These are phyloP conservation scores for Alcis repandata DNA, from an alignment of 2,888 invertebrate genomes.

Conservation along the genomic window DNA sequence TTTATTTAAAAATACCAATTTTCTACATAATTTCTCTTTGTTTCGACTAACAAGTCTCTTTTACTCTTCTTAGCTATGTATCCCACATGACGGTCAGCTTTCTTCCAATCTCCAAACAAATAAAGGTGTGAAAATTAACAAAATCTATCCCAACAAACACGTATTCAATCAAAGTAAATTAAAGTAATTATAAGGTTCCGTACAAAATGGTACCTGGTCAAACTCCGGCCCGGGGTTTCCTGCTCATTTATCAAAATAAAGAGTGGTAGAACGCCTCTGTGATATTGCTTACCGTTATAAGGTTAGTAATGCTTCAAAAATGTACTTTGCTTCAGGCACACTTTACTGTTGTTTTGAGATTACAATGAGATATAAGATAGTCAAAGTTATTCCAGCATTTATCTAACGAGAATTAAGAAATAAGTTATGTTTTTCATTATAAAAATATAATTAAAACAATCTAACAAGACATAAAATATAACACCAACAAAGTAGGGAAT, in stretches of 20 bases:
- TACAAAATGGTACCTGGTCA: slow-evolving; percentile 23
- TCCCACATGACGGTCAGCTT: no score
- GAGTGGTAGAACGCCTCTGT: slow-evolving; percentile 60
- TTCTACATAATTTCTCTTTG: no score
- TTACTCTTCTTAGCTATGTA: no score
- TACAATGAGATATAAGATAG: slow-evolving; percentile 3
- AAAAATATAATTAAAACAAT: no score
- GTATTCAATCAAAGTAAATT: slow-evolving; percentile 36
- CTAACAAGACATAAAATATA: no score
- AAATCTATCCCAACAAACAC: slow-evolving; percentile 22
- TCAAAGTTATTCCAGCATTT: neutral
- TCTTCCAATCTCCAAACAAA: neutral
- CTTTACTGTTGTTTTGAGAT: slow-evolving; percentile 13
- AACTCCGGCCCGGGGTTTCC: slow-evolving; percentile 34
- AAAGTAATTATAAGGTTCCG: slow-evolving; percentile 30
- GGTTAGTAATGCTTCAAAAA: slow-evolving; percentile 42
- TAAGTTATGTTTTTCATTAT: no score
- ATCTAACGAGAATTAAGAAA: neutral
- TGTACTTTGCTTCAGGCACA: slow-evolving; percentile 25
- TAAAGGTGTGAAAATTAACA: slow-evolving; percentile 40
- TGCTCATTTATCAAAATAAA: slow-evolving; percentile 74
- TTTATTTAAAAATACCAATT: no score
- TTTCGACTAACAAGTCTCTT: no score
- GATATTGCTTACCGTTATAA: slow-evolving; percentile 58
- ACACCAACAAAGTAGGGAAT: no score